Percentiles rank a stretch among this genome's conserved stretches.
These are phyloP conservation scores for Diprion similis DNA, from an alignment of 1,140 invertebrate genomes.

Conservation along the genomic window DNA sequence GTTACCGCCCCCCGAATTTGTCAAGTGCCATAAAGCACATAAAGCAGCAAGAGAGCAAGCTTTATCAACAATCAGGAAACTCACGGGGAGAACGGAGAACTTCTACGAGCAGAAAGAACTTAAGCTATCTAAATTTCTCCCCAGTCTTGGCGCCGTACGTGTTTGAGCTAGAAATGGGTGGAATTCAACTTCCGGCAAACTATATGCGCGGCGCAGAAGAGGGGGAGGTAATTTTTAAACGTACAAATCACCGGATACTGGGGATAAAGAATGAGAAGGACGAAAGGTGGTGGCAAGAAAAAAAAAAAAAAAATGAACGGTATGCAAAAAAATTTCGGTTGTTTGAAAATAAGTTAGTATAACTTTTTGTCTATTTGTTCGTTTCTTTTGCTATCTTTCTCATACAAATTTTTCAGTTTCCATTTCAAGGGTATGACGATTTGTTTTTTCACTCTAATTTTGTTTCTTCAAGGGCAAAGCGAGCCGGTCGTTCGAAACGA, in stretches of 20 bases:
- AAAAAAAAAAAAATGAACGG: no score
- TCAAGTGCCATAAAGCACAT: background rate
- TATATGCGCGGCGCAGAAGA: background rate
- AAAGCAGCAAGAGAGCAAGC: background rate
- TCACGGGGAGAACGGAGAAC: background rate
- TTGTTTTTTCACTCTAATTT: no score
- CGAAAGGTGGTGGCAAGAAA: no score
- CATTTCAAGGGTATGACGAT: no score
- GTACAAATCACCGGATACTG: no score
- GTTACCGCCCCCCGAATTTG: background rate
- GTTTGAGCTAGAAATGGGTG: background rate
- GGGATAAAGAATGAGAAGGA: no score
- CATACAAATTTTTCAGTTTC: no score
- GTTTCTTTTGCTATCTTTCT: no score
- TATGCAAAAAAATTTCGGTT: no score
- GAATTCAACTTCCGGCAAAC: background rate
- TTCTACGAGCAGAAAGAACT: background rate
- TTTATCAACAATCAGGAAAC: constrained; percentile 1
- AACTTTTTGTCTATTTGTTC: no score
- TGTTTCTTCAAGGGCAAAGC: no score
- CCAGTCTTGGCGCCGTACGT: background rate
- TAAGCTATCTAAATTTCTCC: constrained; percentile 4
- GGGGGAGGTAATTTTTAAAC: no score
- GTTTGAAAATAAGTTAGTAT: background rate
- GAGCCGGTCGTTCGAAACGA: background rate